Evolutionary conservation across 2,113 vertebrate species (phyloP).

Genomic region (Camelus bactrianus): DNA sequence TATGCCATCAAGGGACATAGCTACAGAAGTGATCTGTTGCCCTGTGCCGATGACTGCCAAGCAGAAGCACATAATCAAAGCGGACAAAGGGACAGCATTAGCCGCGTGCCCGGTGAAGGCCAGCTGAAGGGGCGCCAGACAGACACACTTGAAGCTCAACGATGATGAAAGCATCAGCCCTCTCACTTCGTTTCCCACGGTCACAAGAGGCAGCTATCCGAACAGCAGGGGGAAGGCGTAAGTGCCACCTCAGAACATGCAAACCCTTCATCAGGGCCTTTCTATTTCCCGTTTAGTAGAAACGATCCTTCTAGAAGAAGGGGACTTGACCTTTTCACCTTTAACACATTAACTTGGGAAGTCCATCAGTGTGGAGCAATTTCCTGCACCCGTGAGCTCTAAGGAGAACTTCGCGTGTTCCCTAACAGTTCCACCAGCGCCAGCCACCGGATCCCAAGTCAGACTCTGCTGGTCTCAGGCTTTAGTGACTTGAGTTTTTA

Average conservation of each 20-base stretch:
- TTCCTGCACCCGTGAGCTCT: neutral
- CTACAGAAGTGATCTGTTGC: neutral
- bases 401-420: neutral
- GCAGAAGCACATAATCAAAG: neutral
- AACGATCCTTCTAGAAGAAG: neutral
- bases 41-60: neutral
- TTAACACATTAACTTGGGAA: neutral
- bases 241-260: neutral
- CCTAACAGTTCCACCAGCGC: no score
- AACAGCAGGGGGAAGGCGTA: neutral
- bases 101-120: neutral
- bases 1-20: neutral
- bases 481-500: neutral
- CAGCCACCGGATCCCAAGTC: neutral
- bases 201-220: neutral
- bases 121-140: neutral
- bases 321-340: neutral
- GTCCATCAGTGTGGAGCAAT: rapidly evolving
- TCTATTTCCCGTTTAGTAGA: neutral
- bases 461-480: neutral
- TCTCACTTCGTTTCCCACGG: neutral
- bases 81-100: neutral
- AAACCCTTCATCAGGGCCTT: neutral
- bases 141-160: neutral
- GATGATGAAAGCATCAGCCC: neutral